These are phyloP conservation scores for Centropyge bicolor DNA, from an alignment of 2,797 vertebrate species.

Conservation along the genomic window DNA sequence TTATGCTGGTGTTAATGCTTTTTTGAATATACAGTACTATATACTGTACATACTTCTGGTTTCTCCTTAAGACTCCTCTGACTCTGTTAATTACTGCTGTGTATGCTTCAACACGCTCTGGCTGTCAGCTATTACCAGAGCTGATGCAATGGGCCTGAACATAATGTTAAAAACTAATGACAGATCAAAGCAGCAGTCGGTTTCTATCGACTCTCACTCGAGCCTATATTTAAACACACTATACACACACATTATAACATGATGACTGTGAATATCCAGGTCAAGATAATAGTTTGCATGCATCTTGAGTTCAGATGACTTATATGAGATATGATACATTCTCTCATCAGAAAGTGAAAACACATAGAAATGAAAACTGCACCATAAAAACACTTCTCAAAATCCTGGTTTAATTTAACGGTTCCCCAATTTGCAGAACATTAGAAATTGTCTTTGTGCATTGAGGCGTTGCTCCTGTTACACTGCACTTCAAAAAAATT, in stretches of 20 bases:
- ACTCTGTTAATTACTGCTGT: constrained; percentile 24
- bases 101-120: background rate
- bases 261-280: background rate
- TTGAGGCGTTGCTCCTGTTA: background rate
- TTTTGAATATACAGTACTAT: background rate
- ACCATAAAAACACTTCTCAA: background rate
- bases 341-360: background rate
- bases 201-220: background rate
- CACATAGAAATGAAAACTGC: background rate
- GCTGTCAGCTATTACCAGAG: constrained; percentile 28
- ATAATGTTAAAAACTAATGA: constrained; percentile 25
- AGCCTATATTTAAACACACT: background rate
- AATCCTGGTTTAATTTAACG: background rate
- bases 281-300: background rate
- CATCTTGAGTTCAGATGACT: background rate
- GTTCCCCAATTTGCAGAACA: background rate
- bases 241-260: background rate
- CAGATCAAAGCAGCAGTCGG: constrained; percentile 13
- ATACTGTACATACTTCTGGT: background rate
- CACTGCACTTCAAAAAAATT: background rate
- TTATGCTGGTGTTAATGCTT: background rate
- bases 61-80: background rate
- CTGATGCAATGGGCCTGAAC: constrained; percentile 8
- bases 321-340: background rate
- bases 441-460: background rate